Conservation (phyloP, 2,888 invertebrate genomes). For the Nebria salina region DNA sequence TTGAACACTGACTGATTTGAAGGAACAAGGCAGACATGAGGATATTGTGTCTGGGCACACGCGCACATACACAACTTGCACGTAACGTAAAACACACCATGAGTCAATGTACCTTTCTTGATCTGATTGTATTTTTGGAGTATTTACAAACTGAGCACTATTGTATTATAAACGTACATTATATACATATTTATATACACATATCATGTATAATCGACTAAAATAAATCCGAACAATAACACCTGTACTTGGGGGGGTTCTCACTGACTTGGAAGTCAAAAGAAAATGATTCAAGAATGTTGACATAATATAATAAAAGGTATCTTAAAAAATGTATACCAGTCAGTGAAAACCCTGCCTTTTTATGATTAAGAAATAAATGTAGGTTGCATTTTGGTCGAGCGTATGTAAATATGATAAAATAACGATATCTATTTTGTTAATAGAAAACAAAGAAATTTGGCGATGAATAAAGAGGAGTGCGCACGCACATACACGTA, state of each 20-base stretch:
- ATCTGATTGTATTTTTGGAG: constrained; percentile 43
- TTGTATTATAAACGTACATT: constrained; percentile 13
- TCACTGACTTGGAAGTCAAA: too few relatives aligned
- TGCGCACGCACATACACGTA: constrained; percentile 23
- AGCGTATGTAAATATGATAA: neutral
- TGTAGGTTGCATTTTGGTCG: neutral
- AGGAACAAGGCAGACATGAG: constrained; percentile 1
- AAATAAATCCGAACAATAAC: constrained; percentile 1
- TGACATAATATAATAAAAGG: too few relatives aligned
- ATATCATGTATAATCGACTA: constrained; percentile 8
- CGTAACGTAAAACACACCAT: constrained; percentile 8
- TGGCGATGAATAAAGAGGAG: constrained; percentile 23
- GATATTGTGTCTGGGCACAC: constrained; percentile 1
- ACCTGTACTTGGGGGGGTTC: neutral
- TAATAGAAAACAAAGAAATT: neutral
- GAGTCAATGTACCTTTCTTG: constrained; percentile 27
- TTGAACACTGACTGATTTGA: constrained; percentile 13
- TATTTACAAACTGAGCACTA: constrained; percentile 42
- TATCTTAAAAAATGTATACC: neutral
- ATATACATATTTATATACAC: constrained; percentile 13
- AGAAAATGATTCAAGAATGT: too few relatives aligned
- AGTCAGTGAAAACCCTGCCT: neutral
- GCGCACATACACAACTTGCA: constrained; percentile 21
- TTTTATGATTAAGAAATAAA: neutral
- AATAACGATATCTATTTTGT: neutral